Base-by-base conservation (phyloP, 2,797 vertebrate genomes). In the Galago senegalensis region DNA sequence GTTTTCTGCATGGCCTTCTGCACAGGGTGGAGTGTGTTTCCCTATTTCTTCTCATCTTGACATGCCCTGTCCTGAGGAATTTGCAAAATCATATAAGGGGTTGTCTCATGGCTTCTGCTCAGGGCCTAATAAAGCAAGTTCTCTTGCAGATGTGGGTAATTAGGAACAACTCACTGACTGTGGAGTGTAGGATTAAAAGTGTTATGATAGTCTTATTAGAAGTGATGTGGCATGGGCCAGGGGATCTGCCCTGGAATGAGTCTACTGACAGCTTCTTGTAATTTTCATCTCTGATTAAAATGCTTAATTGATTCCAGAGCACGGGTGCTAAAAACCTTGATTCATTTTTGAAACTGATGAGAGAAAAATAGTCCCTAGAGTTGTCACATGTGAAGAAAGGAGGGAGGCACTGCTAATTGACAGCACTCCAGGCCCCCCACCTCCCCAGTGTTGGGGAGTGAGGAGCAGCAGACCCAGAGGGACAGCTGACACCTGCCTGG, bases 231-330 rank as follows among this genome's bases (percentile, higher is more conserved):
- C 69, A 65, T n/a, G 43, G 87, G 49, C 83, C 60, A 25, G 46
- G 27, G 83, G 82, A n/a, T 65, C 79, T 91, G 58, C 69, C 80
- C 29, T 20, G 82, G 58, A 79, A 69, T 9, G 53, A 87, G 37
- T 80, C 49, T 27, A 18, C 43, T 34, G 93, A 73, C 46, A 70
- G 87, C 17, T 86, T 84, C 86, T 63, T 82, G 27, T 17, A 86
- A 79, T 37, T 65, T 40, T 95, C 61, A 12, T 86, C 75, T 90
- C 86, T 91, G 79, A 89, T 96, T 94, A 93, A 94, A 90, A 86
- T 53, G 58, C 75, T 87, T 94, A 88, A 86, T 87, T 75, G 82
- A 85, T 75, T 95, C 43, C 70, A 77, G 79, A 89, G 34, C 69
- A 65, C 2, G 12, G 40, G 13, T n/a, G 60, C 37, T 93, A n/a